These are phyloP conservation scores for Etheostoma perlongum DNA, from an alignment of 2,797 vertebrate species.

Conservation along the genomic window DNA sequence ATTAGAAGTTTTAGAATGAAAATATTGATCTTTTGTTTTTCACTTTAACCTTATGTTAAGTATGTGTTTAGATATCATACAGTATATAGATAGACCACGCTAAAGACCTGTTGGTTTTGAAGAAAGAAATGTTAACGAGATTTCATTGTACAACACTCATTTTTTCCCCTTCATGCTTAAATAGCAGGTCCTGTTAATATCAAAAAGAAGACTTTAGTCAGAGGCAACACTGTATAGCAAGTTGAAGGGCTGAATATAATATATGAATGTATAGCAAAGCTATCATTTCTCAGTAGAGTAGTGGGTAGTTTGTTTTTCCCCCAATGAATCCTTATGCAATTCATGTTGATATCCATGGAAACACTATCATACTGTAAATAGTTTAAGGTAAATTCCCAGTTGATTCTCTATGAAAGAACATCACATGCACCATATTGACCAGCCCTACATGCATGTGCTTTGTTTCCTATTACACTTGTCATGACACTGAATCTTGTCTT, in stretches of 20 bases:
- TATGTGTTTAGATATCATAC: slow-evolving; percentile 6
- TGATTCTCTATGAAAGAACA: slow-evolving; percentile 30
- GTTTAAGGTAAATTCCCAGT: neutral
- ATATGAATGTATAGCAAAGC: slow-evolving; percentile 18
- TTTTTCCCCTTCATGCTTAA: slow-evolving; percentile 24
- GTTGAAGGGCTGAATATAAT: slow-evolving; percentile 22
- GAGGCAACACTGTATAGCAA: slow-evolving; percentile 8
- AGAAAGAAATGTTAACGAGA: neutral
- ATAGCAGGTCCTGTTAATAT: slow-evolving; percentile 2
- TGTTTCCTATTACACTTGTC: slow-evolving; percentile 38
- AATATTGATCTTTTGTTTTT: slow-evolving; percentile 34
- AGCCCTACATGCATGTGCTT: slow-evolving; percentile 33
- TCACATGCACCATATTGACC: neutral
- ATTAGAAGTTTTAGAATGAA: slow-evolving; percentile 29
- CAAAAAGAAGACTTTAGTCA: neutral
- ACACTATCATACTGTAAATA: slow-evolving; percentile 46
- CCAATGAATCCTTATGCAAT: slow-evolving; percentile 22
- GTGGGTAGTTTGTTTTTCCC: slow-evolving; percentile 38
- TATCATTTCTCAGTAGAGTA: slow-evolving; percentile 38
- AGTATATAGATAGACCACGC: neutral
- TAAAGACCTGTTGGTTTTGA: slow-evolving; percentile 5
- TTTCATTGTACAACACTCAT: slow-evolving; percentile 1
- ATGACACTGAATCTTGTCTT: slow-evolving; percentile 60
- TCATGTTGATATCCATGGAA: slow-evolving; percentile 22
- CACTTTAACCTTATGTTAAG: slow-evolving; percentile 6